Percentiles rank a stretch among this genome's conserved stretches.
These are phyloP conservation scores for Rhinolophus sinicus DNA, from an alignment of 2,113 vertebrate genomes.

Conservation along the genomic window DNA sequence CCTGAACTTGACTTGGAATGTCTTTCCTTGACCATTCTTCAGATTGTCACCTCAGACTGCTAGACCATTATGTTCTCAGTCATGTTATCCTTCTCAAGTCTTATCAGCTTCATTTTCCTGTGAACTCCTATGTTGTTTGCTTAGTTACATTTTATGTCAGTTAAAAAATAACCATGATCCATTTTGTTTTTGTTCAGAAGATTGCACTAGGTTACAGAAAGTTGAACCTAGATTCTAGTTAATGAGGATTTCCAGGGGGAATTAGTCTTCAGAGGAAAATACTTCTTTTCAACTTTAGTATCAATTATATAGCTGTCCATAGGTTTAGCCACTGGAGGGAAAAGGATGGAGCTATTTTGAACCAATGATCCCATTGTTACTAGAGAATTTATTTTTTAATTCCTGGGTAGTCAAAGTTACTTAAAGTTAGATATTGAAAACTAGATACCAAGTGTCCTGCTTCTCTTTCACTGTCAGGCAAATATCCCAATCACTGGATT, in stretches of 20 bases:
- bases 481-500: neutral
- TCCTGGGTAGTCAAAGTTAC: neutral
- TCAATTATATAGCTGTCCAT: constrained; percentile 35
- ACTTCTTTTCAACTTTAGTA: constrained; percentile 9
- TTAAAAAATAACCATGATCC: neutral
- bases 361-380: constrained; percentile 10
- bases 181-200: neutral
- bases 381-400: constrained; percentile 21
- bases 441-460: neutral
- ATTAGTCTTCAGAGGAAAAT: neutral
- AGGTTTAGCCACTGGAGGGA: neutral
- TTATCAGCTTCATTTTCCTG: neutral
- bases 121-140: neutral
- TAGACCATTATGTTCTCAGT: neutral
- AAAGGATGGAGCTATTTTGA: constrained; percentile 36
- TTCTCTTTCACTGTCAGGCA: constrained; percentile 24
- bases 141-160: constrained; percentile 27
- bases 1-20: neutral
- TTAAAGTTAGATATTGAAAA: constrained; percentile 35
- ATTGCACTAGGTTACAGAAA: neutral
- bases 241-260: neutral
- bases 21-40: neutral
- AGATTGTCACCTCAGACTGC: neutral
- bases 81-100: neutral
- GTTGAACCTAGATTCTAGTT: neutral